Evolutionary conservation across 2,797 vertebrate species (phyloP), one percentile per base, ranked within the genome.

Genomic region (Mormyrus hasselquistii): DNA sequence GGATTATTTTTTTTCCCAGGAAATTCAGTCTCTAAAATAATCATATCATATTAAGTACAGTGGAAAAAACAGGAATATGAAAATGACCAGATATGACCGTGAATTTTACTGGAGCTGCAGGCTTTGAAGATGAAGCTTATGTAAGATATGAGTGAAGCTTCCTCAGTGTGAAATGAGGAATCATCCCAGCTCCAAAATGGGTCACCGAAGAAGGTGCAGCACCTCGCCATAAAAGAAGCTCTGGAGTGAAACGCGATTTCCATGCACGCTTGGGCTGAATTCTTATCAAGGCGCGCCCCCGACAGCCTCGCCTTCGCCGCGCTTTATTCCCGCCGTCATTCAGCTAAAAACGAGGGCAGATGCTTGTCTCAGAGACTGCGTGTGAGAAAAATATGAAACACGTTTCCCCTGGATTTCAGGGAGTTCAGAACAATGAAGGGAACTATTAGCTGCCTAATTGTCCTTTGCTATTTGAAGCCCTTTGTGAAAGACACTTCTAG

Each of bases 91-190:
- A 79, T 41, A 79, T n/a, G 38, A 16, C 34, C 12, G 7, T 44
- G 38, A 38, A 8, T 38, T 8, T 19, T 19, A 16, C 38, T 44
- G 16, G 38, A 79, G 34, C 34, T 7, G 73, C 34, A 7, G 73
- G 73, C 73, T 79, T 79, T 79, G 73, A 79, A 79, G 73, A 79
- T n/a, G 34, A 19, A 44, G 73, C 73, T 79, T 79, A 38, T 79
- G 16, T 44, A 16, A 87, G 0, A 38, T 83, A 87, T 55, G 19
- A 38, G 16, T 19, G 52, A 89, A 38, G 84, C 14, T 76, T 79
- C 76, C 73, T 55, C 19, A 53, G 50, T 84, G 38, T 44, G 85
- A 53, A 79, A 57, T 34, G 52, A 83, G 34, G 10, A 57, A 79
- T 79, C 73, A 79, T 44, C 38, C 34, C 73, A 44, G 38, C 73